These are phyloP conservation scores for Typhlomys cinereus DNA, from an alignment of 2,113 vertebrate genomes.

Conservation along the genomic window DNA sequence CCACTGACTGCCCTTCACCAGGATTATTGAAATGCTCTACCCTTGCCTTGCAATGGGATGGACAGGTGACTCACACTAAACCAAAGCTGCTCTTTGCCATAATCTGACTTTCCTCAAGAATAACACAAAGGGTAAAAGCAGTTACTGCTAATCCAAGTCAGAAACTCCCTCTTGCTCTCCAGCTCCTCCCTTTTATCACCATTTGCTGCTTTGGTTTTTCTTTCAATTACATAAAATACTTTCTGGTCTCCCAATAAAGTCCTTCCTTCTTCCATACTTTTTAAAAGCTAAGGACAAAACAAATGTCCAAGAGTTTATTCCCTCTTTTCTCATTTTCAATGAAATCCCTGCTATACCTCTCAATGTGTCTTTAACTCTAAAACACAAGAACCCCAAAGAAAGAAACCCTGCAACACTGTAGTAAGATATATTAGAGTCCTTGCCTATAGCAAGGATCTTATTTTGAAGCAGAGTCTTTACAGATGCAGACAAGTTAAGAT, in stretches of 20 bases:
- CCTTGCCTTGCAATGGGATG: neutral
- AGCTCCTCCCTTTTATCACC: neutral
- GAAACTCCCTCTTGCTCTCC: neutral
- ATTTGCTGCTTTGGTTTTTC: neutral
- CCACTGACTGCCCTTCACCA: neutral
- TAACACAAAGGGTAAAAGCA: neutral
- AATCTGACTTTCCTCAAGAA: neutral
- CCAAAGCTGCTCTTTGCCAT: neutral
- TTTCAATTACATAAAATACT: neutral
- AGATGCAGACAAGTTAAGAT: too few species aligned
- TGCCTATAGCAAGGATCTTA: too few species aligned
- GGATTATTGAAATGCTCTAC: neutral
- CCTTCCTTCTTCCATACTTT: neutral
- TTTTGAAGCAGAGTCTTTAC: too few species aligned
- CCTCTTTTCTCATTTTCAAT: too few species aligned
- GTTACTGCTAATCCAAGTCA: neutral
- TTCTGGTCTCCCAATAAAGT: neutral
- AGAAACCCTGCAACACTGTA: too few species aligned
- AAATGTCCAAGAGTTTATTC: too few species aligned
- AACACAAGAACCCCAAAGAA: too few species aligned
- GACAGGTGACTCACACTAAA: neutral
- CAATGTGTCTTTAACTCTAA: too few species aligned
- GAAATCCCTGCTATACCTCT: too few species aligned
- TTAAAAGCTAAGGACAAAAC: neutral
- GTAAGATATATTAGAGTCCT: too few species aligned